A percentile compares a stretch with the other conserved stretches of the same genome.
phyloP scores from a whole-genome alignment of 2,113 vertebrate species.

The Hipposideros armiger region DNA sequence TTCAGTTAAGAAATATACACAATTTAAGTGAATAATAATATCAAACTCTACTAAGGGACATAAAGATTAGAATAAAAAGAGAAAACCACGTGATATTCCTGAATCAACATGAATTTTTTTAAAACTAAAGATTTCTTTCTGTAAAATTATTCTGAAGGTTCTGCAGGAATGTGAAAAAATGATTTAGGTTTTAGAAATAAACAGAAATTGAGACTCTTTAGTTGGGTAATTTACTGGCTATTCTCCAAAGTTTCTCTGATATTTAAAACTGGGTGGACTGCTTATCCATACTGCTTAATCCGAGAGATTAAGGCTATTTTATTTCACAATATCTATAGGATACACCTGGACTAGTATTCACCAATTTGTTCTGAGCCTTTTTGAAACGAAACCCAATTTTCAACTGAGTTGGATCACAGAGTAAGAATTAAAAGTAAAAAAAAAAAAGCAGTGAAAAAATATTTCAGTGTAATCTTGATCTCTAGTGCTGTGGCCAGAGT shows the following conservation, averaged over 20 bases:
- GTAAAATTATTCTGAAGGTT: conserved; percentile 19
- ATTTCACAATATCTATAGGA: background rate
- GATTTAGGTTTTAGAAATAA: conserved; percentile 49
- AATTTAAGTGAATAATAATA: conserved; percentile 24
- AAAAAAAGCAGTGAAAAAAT: conserved; percentile 12
- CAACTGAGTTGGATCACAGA: conserved; percentile 47
- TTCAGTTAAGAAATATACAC: background rate
- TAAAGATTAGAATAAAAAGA: conserved; percentile 24
- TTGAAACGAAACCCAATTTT: conserved; percentile 55
- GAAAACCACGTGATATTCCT: conserved; percentile 34
- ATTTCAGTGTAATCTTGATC: conserved; percentile 46
- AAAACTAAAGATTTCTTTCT: conserved; percentile 45
- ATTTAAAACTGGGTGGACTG: conserved; percentile 48
- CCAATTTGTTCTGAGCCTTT: conserved; percentile 50
- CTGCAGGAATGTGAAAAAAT: conserved; percentile 12
- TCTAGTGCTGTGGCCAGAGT: background rate
- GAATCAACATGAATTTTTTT: background rate
- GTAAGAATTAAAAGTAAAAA: conserved; percentile 23
- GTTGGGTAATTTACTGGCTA: conserved; percentile 45
- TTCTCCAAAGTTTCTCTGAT: conserved; percentile 9
- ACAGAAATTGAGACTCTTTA: conserved; percentile 50
- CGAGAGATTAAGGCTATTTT: conserved; percentile 14
- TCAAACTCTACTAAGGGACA: conserved; percentile 34
- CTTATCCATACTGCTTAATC: conserved; percentile 8
- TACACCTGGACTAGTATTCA: conserved; percentile 46